Percentiles rank a stretch among this genome's conserved stretches.
These are phyloP conservation scores for Protodeltote pygarga DNA, from an alignment of 2,888 invertebrate species.

Conservation along the genomic window DNA sequence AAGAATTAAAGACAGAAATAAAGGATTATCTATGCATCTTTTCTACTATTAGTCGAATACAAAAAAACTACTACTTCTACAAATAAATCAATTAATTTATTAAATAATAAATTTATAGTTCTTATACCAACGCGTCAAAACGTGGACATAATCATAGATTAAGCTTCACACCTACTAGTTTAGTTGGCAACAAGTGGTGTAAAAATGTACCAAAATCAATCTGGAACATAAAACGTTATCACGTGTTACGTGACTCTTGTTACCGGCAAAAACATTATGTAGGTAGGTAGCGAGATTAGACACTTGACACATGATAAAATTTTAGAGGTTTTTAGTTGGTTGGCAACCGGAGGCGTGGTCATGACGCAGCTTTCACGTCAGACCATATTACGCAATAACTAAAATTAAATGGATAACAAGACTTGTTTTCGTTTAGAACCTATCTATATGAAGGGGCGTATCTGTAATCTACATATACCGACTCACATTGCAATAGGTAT, in stretches of 20 bases:
- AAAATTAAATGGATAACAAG: conserved; percentile 47
- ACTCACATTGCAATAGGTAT: conserved; percentile 5
- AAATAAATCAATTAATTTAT: no score
- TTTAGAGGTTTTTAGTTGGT: conserved; percentile 43
- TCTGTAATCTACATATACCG: conserved; percentile 16
- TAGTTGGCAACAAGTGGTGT: conserved; percentile 18
- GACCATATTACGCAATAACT: conserved; percentile 55
- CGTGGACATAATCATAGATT: no score
- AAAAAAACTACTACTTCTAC: no score
- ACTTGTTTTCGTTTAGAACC: conserved; percentile 35
- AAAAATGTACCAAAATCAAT: conserved; percentile 18
- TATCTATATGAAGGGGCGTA: conserved; percentile 22
- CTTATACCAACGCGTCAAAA: no score
- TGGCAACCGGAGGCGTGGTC: conserved; percentile 78
- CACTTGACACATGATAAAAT: conserved; percentile 52
- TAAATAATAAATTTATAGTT: no score
- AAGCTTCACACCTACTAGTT: conserved; percentile 18
- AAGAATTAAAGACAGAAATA: no score
- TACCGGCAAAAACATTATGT: conserved; percentile 5
- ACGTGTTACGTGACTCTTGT: conserved; percentile 20
- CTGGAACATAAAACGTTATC: conserved; percentile 24
- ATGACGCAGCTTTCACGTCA: conserved; percentile 69
- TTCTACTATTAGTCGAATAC: no score
- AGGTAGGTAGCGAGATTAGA: conserved; percentile 35
- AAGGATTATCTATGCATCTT: no score